Evolutionary conservation across 2,888 invertebrate genomes (phyloP), one percentile per base, ranked within the genome.

Genomic region (Coecobrya sp.): DNA sequence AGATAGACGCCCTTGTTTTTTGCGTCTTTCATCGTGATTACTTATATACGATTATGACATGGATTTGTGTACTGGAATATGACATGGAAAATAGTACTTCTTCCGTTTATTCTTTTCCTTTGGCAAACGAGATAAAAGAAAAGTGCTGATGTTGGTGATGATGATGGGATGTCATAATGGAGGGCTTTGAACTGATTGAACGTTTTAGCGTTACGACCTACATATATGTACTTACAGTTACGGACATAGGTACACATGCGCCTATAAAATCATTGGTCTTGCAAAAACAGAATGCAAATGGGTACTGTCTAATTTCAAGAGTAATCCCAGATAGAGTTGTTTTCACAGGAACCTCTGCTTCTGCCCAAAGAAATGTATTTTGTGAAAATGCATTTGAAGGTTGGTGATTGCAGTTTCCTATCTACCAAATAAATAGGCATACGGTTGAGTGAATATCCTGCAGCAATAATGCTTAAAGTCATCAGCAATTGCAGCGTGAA

Each of bases 151-250:
- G 1, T 27, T 30, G 16, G 30, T n/a, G 27, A 79, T 73, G 42
- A 42, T 73, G 73, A 73, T 68, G 25, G 7, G 68, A 30, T 30
- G 68, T 68, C 30, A 27, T 30, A 68, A 30, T 68, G 30, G 25
- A 73, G 73, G 73, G n/a, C 73, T 73, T 73, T 73, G 73, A 73
- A 42, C 73, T 73, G 73, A 73, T 73, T 73, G 73, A 42, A 73
- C n/a, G 42, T 19, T 42, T 42, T 19, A 42, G 22, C 42, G 42
- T 73, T 73, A 73, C 19, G 22, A n/a, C 42, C 42, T 42, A 73
- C 73, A 3, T 70, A 36, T 36, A 49, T 49, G 42, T 42, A 42
- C 4, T 7, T 42, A 10, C 42, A 7, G 42, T 42, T n/a, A n/a
- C n/a, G n/a, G n/a, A n/a, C n/a, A n/a, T n/a, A n/a, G n/a, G n/a